Base-by-base conservation (phyloP, 2,113 vertebrate genomes). In the Cyanoliseus patagonus region DNA sequence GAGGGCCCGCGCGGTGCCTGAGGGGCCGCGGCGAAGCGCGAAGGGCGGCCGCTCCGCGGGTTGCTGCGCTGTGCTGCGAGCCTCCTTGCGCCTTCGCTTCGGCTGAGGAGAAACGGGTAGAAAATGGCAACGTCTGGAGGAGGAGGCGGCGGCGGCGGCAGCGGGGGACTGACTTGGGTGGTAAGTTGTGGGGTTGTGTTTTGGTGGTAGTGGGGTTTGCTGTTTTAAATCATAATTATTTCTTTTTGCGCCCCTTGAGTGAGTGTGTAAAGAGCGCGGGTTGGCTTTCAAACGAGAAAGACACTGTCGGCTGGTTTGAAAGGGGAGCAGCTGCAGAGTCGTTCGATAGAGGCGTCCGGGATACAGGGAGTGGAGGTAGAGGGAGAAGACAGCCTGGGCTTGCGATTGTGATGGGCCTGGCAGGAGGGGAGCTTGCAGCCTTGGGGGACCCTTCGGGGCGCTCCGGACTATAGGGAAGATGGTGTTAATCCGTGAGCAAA, bases 71-170 rank as follows among this genome's bases (percentile, higher is more conserved):
- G 70, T 25, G 83, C 55, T 57, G 55, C 55, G 33, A n/a, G 55
- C 33, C 33, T 83, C 63, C 53, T 31, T 89, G 84, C 53, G 74
- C 88, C 94, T 53, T 86, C 89, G 53, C 77, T 87, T 95, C 91
- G 83, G 82, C 88, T 72, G 88, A 93, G 93, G 96, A 57, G 95
- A 90, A 67, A 97, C 90, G 94, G 66, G 49, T 79, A 84, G 79
- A 99, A 98, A 97, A 99, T 99, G 99, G 99, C 99, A 96, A 99
- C 99, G 96, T 96, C 97, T 37, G 97, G 97, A 97, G 98, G 98
- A 30, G 98, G 98, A 30, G 98, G 98, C 7, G 98, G 98, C 15
- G 98, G 97, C 1, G 90, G 98, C 70, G 98, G 98, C 90, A 98
- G 98, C 91, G 97, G 98, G 17, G 98, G 94, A 62, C 94, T 98